A percentile compares a stretch with the other conserved stretches of the same genome.
Evolutionary conservation across 2,113 vertebrate genomes (phyloP).

Genomic region (Neofelis nebulosa): DNA sequence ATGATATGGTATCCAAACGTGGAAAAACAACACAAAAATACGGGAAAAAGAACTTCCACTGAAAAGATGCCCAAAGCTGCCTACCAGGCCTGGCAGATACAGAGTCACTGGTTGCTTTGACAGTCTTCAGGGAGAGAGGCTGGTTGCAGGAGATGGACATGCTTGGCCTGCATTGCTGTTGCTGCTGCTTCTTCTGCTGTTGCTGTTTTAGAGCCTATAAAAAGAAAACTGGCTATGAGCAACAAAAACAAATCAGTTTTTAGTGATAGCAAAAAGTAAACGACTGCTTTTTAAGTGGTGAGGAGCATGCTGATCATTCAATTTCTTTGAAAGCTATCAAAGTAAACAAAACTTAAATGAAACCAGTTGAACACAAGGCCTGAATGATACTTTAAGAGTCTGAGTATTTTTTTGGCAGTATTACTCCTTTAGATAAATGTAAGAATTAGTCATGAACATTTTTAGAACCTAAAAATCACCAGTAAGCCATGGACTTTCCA

Average conservation of each 20-base stretch:
- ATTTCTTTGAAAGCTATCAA: constrained; percentile 22
- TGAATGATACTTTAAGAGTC: background rate
- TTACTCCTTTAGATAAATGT: background rate
- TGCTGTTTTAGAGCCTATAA: constrained; percentile 94
- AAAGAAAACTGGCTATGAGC: constrained; percentile 64
- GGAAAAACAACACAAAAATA: background rate
- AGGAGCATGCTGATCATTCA: background rate
- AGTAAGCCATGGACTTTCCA: constrained; percentile 10
- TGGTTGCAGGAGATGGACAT: constrained; percentile 89
- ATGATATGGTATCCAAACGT: background rate
- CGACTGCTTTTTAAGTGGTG: constrained; percentile 34
- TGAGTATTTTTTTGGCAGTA: background rate
- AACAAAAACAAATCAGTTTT: constrained; percentile 49
- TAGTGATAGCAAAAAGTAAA: constrained; percentile 12
- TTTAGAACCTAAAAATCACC: constrained; percentile 18
- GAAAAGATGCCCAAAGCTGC: background rate
- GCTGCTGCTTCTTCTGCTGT: constrained; percentile 92
- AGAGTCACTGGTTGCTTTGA: constrained; percentile 88
- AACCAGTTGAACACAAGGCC: background rate
- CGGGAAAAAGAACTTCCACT: background rate
- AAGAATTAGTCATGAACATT: background rate
- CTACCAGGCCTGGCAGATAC: constrained; percentile 87
- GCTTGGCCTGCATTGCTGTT: constrained; percentile 91
- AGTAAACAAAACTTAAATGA: constrained; percentile 31
- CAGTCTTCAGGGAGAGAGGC: constrained; percentile 91